These are phyloP conservation scores for Trachops cirrhosus DNA, from an alignment of 2,797 vertebrate species.

Conservation along the genomic window DNA sequence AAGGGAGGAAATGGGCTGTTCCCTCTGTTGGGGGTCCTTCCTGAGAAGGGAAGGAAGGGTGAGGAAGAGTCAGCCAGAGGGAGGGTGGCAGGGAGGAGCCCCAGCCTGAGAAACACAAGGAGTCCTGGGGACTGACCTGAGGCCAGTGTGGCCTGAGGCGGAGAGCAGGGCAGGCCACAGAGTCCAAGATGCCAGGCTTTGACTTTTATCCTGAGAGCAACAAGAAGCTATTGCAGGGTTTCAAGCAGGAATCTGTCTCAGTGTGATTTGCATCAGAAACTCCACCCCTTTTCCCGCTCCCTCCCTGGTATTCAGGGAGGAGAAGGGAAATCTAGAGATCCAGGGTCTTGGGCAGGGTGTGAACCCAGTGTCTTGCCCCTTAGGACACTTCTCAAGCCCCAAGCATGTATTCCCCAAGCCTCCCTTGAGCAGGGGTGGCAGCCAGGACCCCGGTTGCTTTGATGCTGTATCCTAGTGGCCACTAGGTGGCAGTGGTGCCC, in stretches of 20 bases:
- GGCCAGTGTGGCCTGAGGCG: neutral
- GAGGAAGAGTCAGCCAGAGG: no score
- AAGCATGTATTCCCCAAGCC: no score
- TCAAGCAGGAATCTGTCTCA: neutral
- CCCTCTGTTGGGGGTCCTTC: neutral
- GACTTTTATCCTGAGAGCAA: neutral
- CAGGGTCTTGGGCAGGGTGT: neutral
- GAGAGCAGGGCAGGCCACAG: neutral
- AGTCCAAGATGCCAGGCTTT: neutral
- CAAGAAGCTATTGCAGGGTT: neutral
- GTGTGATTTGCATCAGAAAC: neutral
- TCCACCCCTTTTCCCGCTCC: accelerated
- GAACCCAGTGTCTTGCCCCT: neutral
- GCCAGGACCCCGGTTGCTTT: neutral
- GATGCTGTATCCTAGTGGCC: neutral
- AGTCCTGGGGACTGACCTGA: neutral
- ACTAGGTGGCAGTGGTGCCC: neutral
- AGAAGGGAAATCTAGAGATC: neutral
- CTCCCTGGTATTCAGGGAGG: neutral
- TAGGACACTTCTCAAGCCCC: neutral
- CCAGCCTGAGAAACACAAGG: neutral
- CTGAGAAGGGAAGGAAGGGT: neutral
- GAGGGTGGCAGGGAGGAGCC: no score
- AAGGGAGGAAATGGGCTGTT: neutral
- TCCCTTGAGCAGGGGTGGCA: accelerated